These are phyloP conservation scores for Leucophenga varia DNA, from an alignment of 1,140 invertebrate species.

Conservation along the genomic window DNA sequence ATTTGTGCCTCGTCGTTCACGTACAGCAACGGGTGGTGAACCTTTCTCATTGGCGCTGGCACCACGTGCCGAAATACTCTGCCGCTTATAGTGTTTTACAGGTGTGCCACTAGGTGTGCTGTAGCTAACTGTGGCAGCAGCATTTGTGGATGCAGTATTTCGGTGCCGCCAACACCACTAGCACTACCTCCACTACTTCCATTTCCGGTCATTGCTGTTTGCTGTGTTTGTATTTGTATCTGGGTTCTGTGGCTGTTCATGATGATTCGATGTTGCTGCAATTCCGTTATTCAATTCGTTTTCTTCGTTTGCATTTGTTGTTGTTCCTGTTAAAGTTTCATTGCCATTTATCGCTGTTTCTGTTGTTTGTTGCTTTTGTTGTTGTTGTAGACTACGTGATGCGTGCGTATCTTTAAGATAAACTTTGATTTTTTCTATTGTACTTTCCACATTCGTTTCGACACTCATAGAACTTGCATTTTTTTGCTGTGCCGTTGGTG, in stretches of 20 bases:
- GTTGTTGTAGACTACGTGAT: background rate
- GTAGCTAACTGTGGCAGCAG: too few species aligned
- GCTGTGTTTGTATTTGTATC: background rate
- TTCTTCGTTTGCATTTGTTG: conserved; percentile 26
- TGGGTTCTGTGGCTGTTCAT: background rate
- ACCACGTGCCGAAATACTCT: conserved; percentile 36
- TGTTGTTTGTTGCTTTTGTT: conserved; percentile 4
- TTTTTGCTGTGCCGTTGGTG: conserved; percentile 7
- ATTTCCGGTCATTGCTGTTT: background rate
- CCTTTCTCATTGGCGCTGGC: too few species aligned
- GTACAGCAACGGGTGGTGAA: conserved; percentile 25
- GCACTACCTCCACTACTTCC: background rate
- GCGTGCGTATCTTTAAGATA: background rate
- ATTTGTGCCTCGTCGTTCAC: conserved; percentile 35
- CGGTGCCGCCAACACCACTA: conserved; percentile 3
- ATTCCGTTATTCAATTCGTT: conserved; percentile 25
- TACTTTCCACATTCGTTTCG: background rate
- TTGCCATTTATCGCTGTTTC: conserved; percentile 36
- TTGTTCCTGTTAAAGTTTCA: conserved; percentile 10
- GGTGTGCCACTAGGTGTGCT: conserved; percentile 32
- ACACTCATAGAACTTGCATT: background rate
- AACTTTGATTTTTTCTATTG: background rate
- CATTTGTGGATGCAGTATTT: too few species aligned
- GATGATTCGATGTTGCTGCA: background rate
- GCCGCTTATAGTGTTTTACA: conserved; percentile 31